Conservation (phyloP, 2,797 vertebrate species). For the Gymnodraco acuticeps region DNA sequence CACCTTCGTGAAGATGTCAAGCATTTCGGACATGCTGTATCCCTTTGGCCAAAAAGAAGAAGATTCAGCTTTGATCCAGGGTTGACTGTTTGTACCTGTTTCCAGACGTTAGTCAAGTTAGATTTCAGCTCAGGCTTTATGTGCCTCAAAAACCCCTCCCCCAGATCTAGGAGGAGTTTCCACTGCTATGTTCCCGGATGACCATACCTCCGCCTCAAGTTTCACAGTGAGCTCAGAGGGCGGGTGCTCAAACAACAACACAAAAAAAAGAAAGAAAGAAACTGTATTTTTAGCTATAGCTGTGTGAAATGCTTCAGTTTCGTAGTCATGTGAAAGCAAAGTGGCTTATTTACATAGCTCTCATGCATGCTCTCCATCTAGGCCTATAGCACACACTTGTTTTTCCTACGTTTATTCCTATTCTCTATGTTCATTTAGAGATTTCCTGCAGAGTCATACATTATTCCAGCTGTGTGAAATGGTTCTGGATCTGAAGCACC, state of each 20-base stretch:
- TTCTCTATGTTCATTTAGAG: conserved; percentile 11
- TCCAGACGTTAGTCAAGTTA: conserved; percentile 44
- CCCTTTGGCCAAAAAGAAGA: conserved; percentile 47
- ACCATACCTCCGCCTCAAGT: conserved; percentile 63
- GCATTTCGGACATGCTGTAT: conserved; percentile 86
- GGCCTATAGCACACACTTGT: conserved; percentile 1
- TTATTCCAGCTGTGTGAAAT: conserved; percentile 27
- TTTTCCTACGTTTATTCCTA: conserved; percentile 14
- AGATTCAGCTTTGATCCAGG: conserved; percentile 53
- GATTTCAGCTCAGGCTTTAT: conserved; percentile 5
- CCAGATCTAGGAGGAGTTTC: conserved; percentile 62
- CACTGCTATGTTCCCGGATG: conserved; percentile 73
- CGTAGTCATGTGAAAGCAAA: conserved; percentile 56
- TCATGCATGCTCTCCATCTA: conserved; percentile 15
- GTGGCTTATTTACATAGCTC: conserved; percentile 60
- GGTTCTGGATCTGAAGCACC: conserved; percentile 29
- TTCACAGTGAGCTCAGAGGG: conserved; percentile 75
- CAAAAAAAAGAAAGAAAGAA: conserved; percentile 47
- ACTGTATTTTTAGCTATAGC: conserved; percentile 72
- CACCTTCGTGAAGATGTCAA: conserved; percentile 80
- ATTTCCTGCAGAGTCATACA: conserved; percentile 23
- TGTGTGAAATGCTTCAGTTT: conserved; percentile 79
- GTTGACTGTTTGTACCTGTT: conserved; percentile 46
- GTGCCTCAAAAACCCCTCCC: conserved; percentile 14
- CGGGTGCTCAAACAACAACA: conserved; percentile 45